A percentile compares a stretch with the other conserved stretches of the same genome.
These are phyloP conservation scores for Luscinia luscinia DNA, from an alignment of 2,797 vertebrate species.

Conservation along the genomic window DNA sequence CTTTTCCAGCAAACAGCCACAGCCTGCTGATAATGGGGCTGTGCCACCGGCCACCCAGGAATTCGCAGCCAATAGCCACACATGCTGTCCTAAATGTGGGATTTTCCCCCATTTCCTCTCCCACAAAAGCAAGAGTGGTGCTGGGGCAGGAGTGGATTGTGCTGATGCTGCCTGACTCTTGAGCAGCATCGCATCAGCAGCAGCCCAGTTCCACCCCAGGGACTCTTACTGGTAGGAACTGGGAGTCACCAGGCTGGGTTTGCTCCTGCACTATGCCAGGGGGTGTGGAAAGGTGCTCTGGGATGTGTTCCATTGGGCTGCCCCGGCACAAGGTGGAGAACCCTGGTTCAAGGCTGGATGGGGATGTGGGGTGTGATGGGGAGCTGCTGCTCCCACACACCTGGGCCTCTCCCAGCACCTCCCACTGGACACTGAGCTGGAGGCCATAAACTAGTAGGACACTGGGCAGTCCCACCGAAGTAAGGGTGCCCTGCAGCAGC, in stretches of 20 bases:
- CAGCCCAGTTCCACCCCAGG: neutral
- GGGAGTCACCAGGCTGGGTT: neutral
- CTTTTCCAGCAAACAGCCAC: slow-evolving; percentile 62
- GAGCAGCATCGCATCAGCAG: neutral
- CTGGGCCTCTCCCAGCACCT: neutral
- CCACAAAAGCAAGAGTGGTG: accelerated
- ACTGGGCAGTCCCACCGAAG: neutral
- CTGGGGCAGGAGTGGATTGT: accelerated
- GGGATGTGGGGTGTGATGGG: neutral
- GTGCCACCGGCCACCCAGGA: neutral
- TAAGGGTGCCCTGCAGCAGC: accelerated
- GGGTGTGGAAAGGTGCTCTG: neutral
- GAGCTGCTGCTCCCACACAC: neutral
- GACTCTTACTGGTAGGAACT: neutral
- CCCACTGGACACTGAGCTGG: accelerated
- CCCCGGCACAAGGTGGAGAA: accelerated
- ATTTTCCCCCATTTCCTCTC: neutral
- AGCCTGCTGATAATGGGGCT: slow-evolving; percentile 29
- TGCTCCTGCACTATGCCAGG: neutral
- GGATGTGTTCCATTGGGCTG: neutral
- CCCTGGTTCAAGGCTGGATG: accelerated
- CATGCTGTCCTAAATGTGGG: accelerated
- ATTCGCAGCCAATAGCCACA: neutral
- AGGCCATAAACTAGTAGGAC: neutral
- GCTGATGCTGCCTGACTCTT: accelerated